These are phyloP conservation scores for Oryctes rhinoceros DNA, from an alignment of 1,140 invertebrate genomes.

Conservation along the genomic window DNA sequence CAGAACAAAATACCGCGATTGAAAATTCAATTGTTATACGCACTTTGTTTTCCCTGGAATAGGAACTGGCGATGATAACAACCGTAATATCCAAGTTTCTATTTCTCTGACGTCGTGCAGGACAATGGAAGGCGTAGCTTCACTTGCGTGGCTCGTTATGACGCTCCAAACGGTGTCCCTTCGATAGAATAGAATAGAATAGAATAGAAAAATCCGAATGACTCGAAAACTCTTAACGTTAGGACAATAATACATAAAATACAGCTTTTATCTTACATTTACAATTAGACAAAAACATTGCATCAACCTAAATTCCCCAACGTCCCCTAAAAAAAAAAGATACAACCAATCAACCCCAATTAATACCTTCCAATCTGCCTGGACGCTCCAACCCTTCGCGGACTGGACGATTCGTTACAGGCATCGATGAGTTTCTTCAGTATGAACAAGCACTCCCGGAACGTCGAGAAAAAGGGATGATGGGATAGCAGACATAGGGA, in stretches of 20 bases:
- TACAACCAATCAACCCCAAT: not conserved
- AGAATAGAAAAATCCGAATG: too few species aligned
- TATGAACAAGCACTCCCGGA: slow-evolving; percentile 96
- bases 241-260: too few species aligned
- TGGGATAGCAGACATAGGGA: slow-evolving; percentile 98
- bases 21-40: slow-evolving; percentile 38
- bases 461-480: slow-evolving; percentile 98
- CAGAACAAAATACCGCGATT: too few species aligned
- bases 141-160: slow-evolving; percentile 77
- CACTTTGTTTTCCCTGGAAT: slow-evolving; percentile 96
- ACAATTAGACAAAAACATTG: too few species aligned
- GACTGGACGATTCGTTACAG: slow-evolving; percentile 92
- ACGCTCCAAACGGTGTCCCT: slow-evolving; percentile 95
- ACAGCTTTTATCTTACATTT: too few species aligned
- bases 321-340: too few species aligned
- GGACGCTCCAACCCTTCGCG: slow-evolving; percentile 86
- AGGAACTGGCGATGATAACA: slow-evolving; percentile 96
- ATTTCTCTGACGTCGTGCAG: slow-evolving; percentile 97
- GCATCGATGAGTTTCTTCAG: slow-evolving; percentile 96
- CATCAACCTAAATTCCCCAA: too few species aligned
- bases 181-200: not conserved
- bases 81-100: slow-evolving; percentile 96
- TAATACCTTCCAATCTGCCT: slow-evolving; percentile 80
- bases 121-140: slow-evolving; percentile 85
- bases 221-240: too few species aligned